Evolutionary conservation across 1,140 invertebrate genomes (phyloP).

Genomic region (Gerris buenoi): DNA sequence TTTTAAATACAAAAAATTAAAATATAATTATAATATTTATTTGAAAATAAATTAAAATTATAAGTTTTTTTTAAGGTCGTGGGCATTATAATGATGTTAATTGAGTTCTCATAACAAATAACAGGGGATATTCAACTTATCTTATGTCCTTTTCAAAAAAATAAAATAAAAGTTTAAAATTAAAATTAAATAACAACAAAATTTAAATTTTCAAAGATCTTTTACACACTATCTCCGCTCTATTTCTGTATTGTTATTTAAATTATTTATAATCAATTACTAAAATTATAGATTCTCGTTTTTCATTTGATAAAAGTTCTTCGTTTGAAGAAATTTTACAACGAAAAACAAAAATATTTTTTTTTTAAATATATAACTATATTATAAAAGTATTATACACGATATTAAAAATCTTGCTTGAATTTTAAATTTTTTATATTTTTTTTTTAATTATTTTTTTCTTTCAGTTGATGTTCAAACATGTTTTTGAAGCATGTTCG

Average conservation of each 20-base stretch:
- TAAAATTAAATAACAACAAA: no score
- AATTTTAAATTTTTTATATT: neutral
- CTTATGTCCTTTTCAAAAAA: neutral
- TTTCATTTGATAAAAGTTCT: neutral
- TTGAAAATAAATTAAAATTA: neutral
- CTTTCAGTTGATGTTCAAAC: neutral
- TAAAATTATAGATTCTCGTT: neutral
- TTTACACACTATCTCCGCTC: neutral
- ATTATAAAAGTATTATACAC: neutral
- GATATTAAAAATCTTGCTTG: neutral
- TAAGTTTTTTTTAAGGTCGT: neutral
- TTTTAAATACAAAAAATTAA: no score
- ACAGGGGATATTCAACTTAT: neutral
- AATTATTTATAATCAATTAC: neutral
- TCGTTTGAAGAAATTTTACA: neutral
- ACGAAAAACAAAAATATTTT: neutral
- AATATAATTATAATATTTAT: no score
- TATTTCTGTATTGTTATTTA: neutral
- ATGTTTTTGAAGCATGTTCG: neutral
- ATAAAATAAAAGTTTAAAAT: no score
- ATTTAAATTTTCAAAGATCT: neutral
- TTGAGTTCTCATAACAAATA: neutral
- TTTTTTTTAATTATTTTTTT: neutral
- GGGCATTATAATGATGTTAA: neutral
- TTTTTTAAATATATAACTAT: neutral